These are phyloP conservation scores for Pogonocichla stellata DNA, from an alignment of 2,113 vertebrate genomes.

Conservation along the genomic window DNA sequence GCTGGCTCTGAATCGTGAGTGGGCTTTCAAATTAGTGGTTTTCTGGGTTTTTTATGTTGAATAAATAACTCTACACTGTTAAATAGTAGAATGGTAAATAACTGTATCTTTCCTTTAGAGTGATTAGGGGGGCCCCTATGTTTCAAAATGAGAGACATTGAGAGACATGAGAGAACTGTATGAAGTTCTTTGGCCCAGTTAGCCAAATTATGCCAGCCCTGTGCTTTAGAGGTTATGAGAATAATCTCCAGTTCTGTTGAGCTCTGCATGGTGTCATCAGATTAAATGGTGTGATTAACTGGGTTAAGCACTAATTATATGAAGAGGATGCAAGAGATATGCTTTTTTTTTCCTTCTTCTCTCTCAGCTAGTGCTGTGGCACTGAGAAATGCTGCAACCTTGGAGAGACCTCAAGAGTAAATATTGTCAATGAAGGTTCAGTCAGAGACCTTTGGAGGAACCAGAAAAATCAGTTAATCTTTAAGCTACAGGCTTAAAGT, in stretches of 20 bases:
- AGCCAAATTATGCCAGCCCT: background rate
- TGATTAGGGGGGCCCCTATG: background rate
- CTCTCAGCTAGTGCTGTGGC: background rate
- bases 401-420: background rate
- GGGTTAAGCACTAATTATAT: constrained; percentile 10
- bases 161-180: background rate
- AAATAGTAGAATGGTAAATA: background rate
- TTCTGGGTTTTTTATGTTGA: background rate
- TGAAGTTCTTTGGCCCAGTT: background rate
- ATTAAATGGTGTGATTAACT: constrained; percentile 19
- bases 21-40: background rate
- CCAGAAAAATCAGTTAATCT: background rate
- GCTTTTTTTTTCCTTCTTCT: background rate
- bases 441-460: background rate
- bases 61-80: background rate
- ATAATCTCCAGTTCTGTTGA: background rate
- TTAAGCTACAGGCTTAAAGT: background rate
- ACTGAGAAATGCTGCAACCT: background rate
- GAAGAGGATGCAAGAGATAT: background rate
- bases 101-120: background rate
- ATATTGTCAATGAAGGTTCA: background rate
- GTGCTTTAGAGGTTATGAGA: background rate
- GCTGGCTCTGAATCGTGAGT: background rate
- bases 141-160: background rate
- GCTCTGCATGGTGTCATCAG: background rate